A percentile compares a stretch with the other conserved stretches of the same genome.
Conservation (phyloP, 2,888 invertebrate species). For the Syritta pipiens region DNA sequence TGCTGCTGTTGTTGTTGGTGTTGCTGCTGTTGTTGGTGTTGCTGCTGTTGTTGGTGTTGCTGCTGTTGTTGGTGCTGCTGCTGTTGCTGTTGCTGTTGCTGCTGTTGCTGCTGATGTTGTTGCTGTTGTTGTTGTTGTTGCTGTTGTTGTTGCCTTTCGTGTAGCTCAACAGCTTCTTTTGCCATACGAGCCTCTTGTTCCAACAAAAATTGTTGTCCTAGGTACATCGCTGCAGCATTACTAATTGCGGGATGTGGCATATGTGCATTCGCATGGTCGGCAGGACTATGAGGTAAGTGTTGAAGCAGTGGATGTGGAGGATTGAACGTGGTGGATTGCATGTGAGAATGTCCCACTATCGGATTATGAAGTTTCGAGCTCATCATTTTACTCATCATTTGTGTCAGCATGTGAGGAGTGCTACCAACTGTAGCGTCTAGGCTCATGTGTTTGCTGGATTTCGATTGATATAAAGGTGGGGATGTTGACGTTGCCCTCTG, state of each 20-base stretch:
- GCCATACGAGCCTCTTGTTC: conserved; percentile 89
- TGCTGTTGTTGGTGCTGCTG: conserved; percentile 82
- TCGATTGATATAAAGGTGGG: conserved; percentile 22
- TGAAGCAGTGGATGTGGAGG: conserved; percentile 81
- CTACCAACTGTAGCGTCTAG: conserved; percentile 70
- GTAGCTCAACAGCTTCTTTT: conserved; percentile 83
- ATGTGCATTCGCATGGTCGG: conserved; percentile 74
- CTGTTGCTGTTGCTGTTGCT: conserved; percentile 80
- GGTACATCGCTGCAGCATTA: conserved; percentile 86
- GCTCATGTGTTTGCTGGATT: conserved; percentile 4
- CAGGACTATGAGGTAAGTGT: conserved; percentile 79
- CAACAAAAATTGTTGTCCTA: conserved; percentile 88
- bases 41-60: conserved; percentile 79
- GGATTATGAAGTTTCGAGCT: conserved; percentile 82
- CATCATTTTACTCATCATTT: conserved; percentile 83
- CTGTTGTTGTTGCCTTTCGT: conserved; percentile 81
- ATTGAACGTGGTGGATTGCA: conserved; percentile 82
- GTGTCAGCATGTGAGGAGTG: conserved; percentile 82
- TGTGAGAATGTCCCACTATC: conserved; percentile 80
- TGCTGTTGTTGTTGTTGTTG: conserved; percentile 80
- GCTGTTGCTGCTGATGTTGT: conserved; percentile 81
- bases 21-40: conserved; percentile 80
- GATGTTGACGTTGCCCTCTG: conserved; percentile 37
- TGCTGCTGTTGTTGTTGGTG: conserved; percentile 81
- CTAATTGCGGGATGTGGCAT: conserved; percentile 83